phyloP scores from a whole-genome alignment of 2,797 vertebrate genomes.

The Gallinago solitaria region DNA sequence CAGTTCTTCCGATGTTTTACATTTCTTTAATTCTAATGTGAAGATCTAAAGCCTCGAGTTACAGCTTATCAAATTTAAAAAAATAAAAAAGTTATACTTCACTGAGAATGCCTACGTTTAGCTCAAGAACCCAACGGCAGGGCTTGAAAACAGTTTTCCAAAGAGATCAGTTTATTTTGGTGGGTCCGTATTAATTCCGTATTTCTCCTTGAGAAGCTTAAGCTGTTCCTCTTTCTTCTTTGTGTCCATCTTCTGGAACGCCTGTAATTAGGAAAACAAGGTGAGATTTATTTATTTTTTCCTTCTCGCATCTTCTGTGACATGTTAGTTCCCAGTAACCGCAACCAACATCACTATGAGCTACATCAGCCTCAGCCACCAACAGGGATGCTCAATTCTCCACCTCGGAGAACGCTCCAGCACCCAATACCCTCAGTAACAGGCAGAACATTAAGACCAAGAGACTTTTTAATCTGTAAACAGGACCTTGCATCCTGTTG shows the following conservation, averaged over 20 bases:
- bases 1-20: not conserved
- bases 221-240: slow-evolving; percentile 99
- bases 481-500: not conserved
- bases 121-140: not conserved
- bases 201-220: slow-evolving; percentile 98
- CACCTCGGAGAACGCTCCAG: rapidly evolving
- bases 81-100: not conserved
- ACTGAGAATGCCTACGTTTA: not conserved
- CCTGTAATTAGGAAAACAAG: slow-evolving; percentile 75
- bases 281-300: not conserved
- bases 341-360: not conserved
- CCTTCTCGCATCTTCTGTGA: not conserved
- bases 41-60: not conserved
- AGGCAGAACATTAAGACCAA: rapidly evolving
- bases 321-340: not conserved
- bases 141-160: not conserved
- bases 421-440: rapidly evolving
- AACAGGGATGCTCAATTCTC: rapidly evolving
- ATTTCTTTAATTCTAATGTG: not conserved
- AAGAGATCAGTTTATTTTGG: slow-evolving; percentile 84
- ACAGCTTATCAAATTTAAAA: not conserved
- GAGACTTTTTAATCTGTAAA: not conserved
- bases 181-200: slow-evolving; percentile 98
- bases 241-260: slow-evolving; percentile 99
- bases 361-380: not conserved